A percentile compares a stretch with the other conserved stretches of the same genome.
Conservation (phyloP, 2,888 invertebrate genomes). For the Pheosia tremula region DNA sequence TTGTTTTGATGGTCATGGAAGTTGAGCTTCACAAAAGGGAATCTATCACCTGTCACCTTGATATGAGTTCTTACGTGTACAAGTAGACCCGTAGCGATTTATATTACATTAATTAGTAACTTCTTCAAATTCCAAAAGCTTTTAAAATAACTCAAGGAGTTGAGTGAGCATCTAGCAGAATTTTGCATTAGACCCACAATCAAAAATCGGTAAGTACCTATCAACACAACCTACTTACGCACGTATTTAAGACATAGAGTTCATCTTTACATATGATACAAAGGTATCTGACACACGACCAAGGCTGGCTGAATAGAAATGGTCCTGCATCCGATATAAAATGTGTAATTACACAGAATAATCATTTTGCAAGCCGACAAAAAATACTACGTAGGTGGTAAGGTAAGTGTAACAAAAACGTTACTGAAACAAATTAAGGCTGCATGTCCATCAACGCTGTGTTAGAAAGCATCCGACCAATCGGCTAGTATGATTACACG, state of each 20-base stretch:
- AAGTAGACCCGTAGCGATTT: no score
- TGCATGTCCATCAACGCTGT: background rate
- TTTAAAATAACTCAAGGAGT: background rate
- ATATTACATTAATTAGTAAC: no score
- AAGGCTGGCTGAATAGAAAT: background rate
- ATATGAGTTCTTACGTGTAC: no score
- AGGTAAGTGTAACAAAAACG: background rate
- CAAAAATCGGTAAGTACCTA: background rate
- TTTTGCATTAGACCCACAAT: background rate
- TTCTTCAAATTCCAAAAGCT: no score
- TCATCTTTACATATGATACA: background rate
- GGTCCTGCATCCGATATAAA: background rate
- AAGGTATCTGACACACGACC: background rate
- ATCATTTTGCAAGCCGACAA: background rate
- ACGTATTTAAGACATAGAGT: background rate
- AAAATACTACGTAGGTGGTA: conserved; percentile 2
- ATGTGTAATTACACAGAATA: background rate
- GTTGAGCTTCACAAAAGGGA: no score
- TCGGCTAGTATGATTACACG: background rate
- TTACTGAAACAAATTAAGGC: background rate
- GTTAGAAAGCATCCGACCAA: background rate
- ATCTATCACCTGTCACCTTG: no score
- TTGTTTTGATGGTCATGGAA: background rate
- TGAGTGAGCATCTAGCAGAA: background rate
- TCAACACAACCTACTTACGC: background rate